Percentiles rank a stretch among this genome's conserved stretches.
Conservation (phyloP, 2,888 invertebrate genomes). For the Chrysomela aeneicollis region DNA sequence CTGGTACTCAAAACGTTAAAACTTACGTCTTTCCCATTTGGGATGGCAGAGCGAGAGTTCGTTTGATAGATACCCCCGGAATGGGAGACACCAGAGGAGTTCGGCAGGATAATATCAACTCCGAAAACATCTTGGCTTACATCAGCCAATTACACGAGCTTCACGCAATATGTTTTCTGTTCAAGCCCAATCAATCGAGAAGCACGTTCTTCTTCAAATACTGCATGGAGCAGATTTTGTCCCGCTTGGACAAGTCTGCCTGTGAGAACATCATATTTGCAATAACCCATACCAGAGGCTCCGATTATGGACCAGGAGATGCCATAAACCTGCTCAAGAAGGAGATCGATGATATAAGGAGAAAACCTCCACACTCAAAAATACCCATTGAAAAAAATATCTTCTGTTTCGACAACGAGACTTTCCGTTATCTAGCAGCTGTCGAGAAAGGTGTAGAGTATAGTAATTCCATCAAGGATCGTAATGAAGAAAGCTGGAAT, state of each 20-base stretch:
- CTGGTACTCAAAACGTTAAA: conserved; percentile 46
- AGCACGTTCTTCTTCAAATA: conserved; percentile 53
- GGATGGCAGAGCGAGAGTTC: conserved; percentile 42
- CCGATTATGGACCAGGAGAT: conserved; percentile 44
- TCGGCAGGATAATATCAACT: conserved; percentile 45
- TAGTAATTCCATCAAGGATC: conserved; percentile 24
- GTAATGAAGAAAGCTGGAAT: conserved; percentile 43
- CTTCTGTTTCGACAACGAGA: conserved; percentile 57
- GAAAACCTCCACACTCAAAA: conserved; percentile 44
- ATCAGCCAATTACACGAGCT: conserved; percentile 50
- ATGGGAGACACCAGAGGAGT: conserved; percentile 51
- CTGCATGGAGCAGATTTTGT: conserved; percentile 54
- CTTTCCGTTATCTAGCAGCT: conserved; percentile 53
- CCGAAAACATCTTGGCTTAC: conserved; percentile 51
- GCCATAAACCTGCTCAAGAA: conserved; percentile 47
- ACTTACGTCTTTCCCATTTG: conserved; percentile 46
- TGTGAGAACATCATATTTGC: conserved; percentile 55
- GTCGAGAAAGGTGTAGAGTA: conserved; percentile 45
- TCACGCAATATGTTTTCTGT: conserved; percentile 54
- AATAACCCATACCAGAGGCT: conserved; percentile 51
- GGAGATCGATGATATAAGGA: conserved; percentile 45
- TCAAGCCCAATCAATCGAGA: conserved; percentile 52
- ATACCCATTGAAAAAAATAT: conserved; percentile 47
- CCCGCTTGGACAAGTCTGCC: conserved; percentile 54
- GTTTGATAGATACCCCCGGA: conserved; percentile 57